Conservation (phyloP, 2,797 vertebrate genomes). For the Gymnothorax javanicus region DNA sequence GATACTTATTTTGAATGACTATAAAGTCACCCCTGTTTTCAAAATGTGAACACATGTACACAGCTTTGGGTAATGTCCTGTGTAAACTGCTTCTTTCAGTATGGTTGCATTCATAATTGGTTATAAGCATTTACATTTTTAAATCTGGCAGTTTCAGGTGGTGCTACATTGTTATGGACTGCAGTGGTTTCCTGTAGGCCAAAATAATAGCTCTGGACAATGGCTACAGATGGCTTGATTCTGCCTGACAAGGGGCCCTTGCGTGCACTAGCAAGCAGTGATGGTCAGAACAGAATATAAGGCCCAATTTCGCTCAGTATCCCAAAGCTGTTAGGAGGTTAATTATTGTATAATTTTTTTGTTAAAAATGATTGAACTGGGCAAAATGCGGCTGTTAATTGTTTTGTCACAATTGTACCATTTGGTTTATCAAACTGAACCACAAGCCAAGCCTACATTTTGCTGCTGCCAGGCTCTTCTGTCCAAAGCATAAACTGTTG, state of each 20-base stretch:
- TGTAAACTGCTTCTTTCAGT: not conserved
- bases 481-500: not conserved
- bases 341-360: not conserved
- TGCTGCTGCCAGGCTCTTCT: not conserved
- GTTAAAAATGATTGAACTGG: not conserved
- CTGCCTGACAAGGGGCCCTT: not conserved
- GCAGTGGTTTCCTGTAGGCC: not conserved
- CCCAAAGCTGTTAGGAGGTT: not conserved
- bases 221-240: not conserved
- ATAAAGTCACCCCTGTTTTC: not conserved
- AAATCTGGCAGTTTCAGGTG: not conserved
- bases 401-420: not conserved
- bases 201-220: not conserved
- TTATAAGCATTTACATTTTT: not conserved
- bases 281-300: not conserved
- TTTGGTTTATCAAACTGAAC: not conserved
- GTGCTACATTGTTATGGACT: not conserved
- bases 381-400: not conserved
- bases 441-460: not conserved
- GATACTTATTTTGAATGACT: not conserved
- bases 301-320: not conserved
- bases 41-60: not conserved
- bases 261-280: not conserved
- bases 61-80: not conserved
- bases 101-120: not conserved